Conservation (phyloP, 2,888 invertebrate species). For the Drosophila falleni region DNA sequence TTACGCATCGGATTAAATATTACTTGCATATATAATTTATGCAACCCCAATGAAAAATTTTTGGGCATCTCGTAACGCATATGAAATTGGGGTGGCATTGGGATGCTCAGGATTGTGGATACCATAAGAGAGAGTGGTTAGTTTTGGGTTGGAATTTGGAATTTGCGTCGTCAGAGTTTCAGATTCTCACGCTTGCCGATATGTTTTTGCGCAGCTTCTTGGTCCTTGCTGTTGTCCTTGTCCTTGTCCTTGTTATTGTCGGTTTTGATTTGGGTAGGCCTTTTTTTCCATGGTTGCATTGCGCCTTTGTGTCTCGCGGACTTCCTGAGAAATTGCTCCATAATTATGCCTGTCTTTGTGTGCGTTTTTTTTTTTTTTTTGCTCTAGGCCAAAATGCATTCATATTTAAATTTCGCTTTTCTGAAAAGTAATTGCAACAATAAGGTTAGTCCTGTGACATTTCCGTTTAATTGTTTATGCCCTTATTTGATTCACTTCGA, state of each 20-base stretch:
- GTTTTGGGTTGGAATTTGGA: slow-evolving; percentile 20
- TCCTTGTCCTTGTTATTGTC: slow-evolving; percentile 51
- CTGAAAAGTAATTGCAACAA: slow-evolving; percentile 60
- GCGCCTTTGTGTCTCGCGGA: slow-evolving; percentile 67
- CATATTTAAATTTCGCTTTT: slow-evolving; percentile 52
- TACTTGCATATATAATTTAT: slow-evolving; percentile 58
- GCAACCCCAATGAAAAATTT: slow-evolving; percentile 66
- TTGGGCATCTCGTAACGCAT: slow-evolving; percentile 23
- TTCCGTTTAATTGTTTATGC: slow-evolving; percentile 68
- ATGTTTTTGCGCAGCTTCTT: slow-evolving; percentile 53
- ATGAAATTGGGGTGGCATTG: slow-evolving; percentile 55
- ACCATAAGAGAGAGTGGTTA: slow-evolving; percentile 44
- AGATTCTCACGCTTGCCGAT: slow-evolving; percentile 68
- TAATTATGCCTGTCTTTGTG: slow-evolving; percentile 37
- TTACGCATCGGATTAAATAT: slow-evolving; percentile 60
- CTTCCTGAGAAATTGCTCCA: slow-evolving; percentile 53
- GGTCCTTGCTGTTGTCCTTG: slow-evolving; percentile 22
- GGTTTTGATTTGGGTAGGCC: slow-evolving; percentile 75
- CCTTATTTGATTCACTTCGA: slow-evolving; percentile 23
- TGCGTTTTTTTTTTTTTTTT: slow-evolving; percentile 7
- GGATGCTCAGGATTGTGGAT: slow-evolving; percentile 58
- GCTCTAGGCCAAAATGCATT: slow-evolving; percentile 60
- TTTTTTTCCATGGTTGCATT: slow-evolving; percentile 45
- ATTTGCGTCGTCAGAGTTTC: slow-evolving; percentile 67
- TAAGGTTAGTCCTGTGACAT: slow-evolving; percentile 56